phyloP scores from a whole-genome alignment of 1,140 invertebrate genomes.

The Heliconius melpomene region DNA sequence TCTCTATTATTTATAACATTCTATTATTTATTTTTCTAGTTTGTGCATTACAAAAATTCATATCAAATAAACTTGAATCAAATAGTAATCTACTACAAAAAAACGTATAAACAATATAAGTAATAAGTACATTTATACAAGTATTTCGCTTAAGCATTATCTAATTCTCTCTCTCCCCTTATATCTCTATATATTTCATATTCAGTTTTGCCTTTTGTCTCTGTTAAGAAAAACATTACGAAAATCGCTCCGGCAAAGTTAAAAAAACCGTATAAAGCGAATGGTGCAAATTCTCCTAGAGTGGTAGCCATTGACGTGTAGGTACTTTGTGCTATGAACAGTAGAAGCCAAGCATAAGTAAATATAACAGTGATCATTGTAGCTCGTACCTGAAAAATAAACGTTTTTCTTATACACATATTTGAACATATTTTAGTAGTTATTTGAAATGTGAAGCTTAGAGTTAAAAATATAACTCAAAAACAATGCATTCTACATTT shows the following conservation, averaged over 20 bases:
- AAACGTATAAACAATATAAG: too few species aligned
- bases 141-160: background rate
- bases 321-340: slow-evolving; percentile 46
- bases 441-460: too few species aligned
- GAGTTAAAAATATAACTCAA: too few species aligned
- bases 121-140: too few species aligned
- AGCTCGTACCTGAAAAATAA: slow-evolving; percentile 60
- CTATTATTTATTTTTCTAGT: too few species aligned
- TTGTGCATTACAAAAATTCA: too few species aligned
- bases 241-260: slow-evolving; percentile 28
- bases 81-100: too few species aligned
- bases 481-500: too few species aligned
- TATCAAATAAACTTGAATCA: too few species aligned
- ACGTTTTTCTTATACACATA: background rate
- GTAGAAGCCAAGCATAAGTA: slow-evolving; percentile 52
- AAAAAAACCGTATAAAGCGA: slow-evolving; percentile 46
- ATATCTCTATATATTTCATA: slow-evolving; percentile 6
- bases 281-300: slow-evolving; percentile 48
- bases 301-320: slow-evolving; percentile 44
- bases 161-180: background rate
- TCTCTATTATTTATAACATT: too few species aligned
- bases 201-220: background rate
- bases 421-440: too few species aligned
- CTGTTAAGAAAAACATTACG: background rate
- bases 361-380: slow-evolving; percentile 55